Evolutionary conservation across 2,797 vertebrate species (phyloP).

Genomic region (Enteromius radiatus): DNA sequence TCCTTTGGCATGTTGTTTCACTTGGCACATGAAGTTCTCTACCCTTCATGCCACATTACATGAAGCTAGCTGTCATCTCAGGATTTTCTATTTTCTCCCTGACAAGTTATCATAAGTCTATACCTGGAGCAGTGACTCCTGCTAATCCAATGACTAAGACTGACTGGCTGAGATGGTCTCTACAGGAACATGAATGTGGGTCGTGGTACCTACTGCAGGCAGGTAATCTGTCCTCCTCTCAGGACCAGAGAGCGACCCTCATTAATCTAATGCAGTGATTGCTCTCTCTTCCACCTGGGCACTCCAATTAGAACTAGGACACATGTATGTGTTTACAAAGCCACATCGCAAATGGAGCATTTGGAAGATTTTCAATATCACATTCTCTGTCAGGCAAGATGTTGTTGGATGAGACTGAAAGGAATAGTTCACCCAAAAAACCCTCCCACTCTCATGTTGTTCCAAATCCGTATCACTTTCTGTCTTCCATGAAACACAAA

Average conservation of each 20-base stretch:
- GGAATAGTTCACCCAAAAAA: conserved; percentile 11
- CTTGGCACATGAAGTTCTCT: conserved; percentile 1
- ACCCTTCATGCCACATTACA: conserved; percentile 17
- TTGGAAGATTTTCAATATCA: conserved; percentile 53
- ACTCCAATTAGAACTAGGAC: conserved; percentile 77
- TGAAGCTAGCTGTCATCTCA: conserved; percentile 9
- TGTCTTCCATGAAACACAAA: background rate
- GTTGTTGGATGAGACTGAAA: conserved; percentile 23
- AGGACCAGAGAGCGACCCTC: conserved; percentile 62
- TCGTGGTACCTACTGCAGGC: conserved; percentile 59
- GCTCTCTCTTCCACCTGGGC: conserved; percentile 73
- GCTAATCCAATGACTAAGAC: conserved; percentile 39
- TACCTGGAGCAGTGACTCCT: conserved; percentile 29
- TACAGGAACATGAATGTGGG: conserved; percentile 40
- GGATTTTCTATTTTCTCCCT: conserved; percentile 27
- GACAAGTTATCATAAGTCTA: conserved; percentile 40
- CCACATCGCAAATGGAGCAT: conserved; percentile 58
- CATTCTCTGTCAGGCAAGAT: conserved; percentile 12
- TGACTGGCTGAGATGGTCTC: conserved; percentile 25
- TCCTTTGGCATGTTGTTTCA: conserved; percentile 26
- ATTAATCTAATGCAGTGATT: conserved; percentile 76
- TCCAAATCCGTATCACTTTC: background rate
- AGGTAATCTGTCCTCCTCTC: conserved; percentile 70
- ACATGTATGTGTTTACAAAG: conserved; percentile 77
- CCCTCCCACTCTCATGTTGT: background rate